phyloP scores from a whole-genome alignment of 1,140 invertebrate species.

The Diorhabda carinulata region DNA sequence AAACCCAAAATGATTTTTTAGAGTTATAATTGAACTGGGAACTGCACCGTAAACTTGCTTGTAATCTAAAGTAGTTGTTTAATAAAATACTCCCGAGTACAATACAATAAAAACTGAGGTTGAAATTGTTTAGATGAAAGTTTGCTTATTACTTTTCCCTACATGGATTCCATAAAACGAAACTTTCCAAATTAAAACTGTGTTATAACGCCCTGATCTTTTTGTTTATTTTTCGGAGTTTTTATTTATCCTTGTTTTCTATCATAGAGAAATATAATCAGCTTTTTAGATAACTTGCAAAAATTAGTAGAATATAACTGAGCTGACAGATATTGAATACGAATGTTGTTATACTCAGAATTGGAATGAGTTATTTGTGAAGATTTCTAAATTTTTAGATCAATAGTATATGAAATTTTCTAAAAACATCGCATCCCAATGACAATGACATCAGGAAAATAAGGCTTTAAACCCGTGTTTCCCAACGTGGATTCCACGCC shows the following conservation, averaged over 20 bases:
- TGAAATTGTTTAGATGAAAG: constrained; percentile 29
- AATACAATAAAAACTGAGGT: constrained; percentile 32
- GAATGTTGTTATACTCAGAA: no score
- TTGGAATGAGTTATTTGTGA: no score
- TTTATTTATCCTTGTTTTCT: constrained; percentile 7
- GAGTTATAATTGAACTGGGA: constrained; percentile 16
- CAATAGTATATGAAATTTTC: no score
- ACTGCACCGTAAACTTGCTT: constrained; percentile 22
- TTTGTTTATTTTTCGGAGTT: constrained; percentile 15
- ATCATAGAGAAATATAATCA: not conserved
- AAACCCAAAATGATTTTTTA: constrained; percentile 4
- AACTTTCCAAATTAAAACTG: constrained; percentile 31
- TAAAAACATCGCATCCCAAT: no score
- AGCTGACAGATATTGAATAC: no score
- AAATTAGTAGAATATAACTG: no score
- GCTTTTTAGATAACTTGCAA: no score
- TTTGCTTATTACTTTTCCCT: constrained; percentile 33
- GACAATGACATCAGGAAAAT: no score
- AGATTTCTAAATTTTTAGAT: no score
- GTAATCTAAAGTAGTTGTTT: constrained; percentile 28
- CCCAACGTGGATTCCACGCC: no score
- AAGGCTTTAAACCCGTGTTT: no score
- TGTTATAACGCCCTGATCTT: constrained; percentile 17
- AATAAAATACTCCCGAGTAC: constrained; percentile 28
- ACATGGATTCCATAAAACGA: constrained; percentile 25